Evolutionary conservation across 2,113 vertebrate species (phyloP).

Genomic region (Megalops atlanticus): DNA sequence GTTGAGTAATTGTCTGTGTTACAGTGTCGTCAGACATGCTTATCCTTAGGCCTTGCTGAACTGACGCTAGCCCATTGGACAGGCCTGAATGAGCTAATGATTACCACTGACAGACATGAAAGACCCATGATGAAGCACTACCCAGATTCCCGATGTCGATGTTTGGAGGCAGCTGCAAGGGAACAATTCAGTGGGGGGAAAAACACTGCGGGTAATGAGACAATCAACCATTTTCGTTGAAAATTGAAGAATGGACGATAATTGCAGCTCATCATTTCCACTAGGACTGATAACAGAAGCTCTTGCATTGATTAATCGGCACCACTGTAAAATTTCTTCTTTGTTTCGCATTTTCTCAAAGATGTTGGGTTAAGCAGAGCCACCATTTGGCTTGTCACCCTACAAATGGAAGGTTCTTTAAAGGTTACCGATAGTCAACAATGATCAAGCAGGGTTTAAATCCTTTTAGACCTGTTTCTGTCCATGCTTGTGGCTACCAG

Average conservation of each 20-base stretch:
- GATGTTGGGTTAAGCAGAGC: no score
- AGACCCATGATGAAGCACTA: background rate
- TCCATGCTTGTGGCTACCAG: background rate
- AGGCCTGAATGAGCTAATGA: constrained; percentile 30
- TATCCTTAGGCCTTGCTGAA: background rate
- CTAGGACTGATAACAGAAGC: background rate
- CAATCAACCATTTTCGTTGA: constrained; percentile 15
- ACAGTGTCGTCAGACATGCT: background rate
- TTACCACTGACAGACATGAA: constrained; percentile 13
- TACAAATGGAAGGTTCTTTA: no score
- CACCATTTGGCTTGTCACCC: no score
- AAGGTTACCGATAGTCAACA: no score
- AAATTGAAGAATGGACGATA: background rate
- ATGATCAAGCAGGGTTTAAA: no score
- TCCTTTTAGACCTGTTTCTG: no score
- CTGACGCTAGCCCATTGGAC: background rate
- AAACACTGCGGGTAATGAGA: background rate
- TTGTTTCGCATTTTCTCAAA: no score
- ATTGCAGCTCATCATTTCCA: background rate
- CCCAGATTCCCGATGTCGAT: constrained; percentile 22
- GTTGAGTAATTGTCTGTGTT: background rate
- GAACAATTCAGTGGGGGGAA: constrained; percentile 21
- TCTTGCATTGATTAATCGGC: background rate
- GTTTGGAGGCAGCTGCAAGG: constrained; percentile 4
- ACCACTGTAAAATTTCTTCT: background rate